Percentiles rank a stretch among this genome's conserved stretches.
These are phyloP conservation scores for Melanotaenia parkinsoni DNA, from an alignment of 2,797 vertebrate genomes.

Conservation along the genomic window DNA sequence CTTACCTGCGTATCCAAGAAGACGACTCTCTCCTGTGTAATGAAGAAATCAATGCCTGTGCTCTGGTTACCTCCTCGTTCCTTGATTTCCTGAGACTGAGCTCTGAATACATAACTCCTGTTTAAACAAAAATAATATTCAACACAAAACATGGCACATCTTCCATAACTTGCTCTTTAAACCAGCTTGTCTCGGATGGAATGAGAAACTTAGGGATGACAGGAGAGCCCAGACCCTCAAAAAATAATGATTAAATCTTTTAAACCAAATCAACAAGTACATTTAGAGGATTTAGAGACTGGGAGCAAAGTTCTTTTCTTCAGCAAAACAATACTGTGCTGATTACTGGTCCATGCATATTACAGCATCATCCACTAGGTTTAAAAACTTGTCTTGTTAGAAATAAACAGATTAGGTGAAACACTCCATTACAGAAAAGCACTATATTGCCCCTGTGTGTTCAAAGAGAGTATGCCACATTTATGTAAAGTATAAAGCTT, in stretches of 20 bases:
- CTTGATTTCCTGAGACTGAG: slow-evolving; percentile 91
- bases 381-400: not conserved
- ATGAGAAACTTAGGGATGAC: not conserved
- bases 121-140: slow-evolving; percentile 29
- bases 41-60: slow-evolving; percentile 93
- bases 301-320: not conserved
- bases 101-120: slow-evolving; percentile 90
- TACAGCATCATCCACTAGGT: not conserved
- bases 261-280: not conserved
- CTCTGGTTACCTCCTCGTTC: slow-evolving; percentile 93
- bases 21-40: slow-evolving; percentile 93
- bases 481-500: not conserved
- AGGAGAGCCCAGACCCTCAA: not conserved
- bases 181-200: not conserved
- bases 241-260: not conserved
- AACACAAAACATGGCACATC: not conserved
- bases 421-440: not conserved
- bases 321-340: not conserved
- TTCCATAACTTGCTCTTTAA: not conserved
- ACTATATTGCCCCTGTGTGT: slow-evolving; percentile 22
- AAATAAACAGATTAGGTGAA: not conserved
- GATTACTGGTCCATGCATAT: not conserved
- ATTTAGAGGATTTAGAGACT: not conserved
- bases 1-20: slow-evolving; percentile 93
- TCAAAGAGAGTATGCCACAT: slow-evolving; percentile 15